Evolutionary conservation across 2,113 vertebrate species (phyloP), one percentile per base, ranked within the genome.

Genomic region (Oceanodroma tethys): DNA sequence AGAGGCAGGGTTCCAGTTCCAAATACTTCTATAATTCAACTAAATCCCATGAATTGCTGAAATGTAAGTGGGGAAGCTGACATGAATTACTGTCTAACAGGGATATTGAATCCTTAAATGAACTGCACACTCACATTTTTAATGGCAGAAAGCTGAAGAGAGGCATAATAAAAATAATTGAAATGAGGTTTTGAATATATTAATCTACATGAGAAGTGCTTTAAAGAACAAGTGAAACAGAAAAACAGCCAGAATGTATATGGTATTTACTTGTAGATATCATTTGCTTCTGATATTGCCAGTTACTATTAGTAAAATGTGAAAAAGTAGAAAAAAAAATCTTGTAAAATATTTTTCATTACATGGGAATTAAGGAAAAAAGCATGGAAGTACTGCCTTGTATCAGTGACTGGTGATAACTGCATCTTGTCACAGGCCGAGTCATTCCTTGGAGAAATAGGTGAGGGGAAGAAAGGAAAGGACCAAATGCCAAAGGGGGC

Each of bases 91-190:
- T 91, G 70, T 90, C 70, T 82, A 96, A 91, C 88, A 94, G 91
- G 95, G 86, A 95, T 98, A 97, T 96, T 96, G 98, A 98, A 97
- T 97, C 95, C 97, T 98, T 92, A 96, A 97, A 97, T 97, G 96
- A 98, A 97, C 97, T 97, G 96, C 89, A 92, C 52, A n/a, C 81
- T 97, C 96, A 80, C 88, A 93, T 97, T 97, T 97, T 97, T 98
- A 97, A 98, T 97, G 96, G 98, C 88, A 96, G 96, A 80, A 91
- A 97, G 84, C 94, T 87, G 95, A 98, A 97, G 72, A 75, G 62
- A 91, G 93, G 90, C 97, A 56, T 97, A 93, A 96, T 98, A 97
- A 98, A 98, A 97, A 96, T 98, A 97, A 98, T 97, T 97, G 96
- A 97, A 98, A 98, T 62, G 94, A 94, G 85, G 38, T 65, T 90